phyloP scores from a whole-genome alignment of 2,888 invertebrate species.

The Dyspetes luteomarginatus region DNA sequence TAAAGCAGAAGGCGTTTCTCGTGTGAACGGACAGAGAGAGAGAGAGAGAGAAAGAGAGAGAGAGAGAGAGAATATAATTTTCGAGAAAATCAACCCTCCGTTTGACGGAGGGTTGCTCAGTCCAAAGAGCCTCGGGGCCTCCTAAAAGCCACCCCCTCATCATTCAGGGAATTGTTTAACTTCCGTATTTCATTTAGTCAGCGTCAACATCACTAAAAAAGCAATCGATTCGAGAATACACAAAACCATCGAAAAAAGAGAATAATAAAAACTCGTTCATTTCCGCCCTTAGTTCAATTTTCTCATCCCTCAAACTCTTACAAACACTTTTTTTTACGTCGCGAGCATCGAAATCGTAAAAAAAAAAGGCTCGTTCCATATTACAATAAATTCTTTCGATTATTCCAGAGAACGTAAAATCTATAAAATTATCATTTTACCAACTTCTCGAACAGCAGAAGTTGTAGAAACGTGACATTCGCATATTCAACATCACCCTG shows the following conservation, averaged over 20 bases:
- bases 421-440: not conserved
- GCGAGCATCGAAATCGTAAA: not conserved
- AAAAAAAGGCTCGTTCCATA: not conserved
- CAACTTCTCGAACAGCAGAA: not conserved
- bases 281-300: conserved; percentile 1
- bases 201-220: conserved; percentile 23
- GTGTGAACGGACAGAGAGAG: not conserved
- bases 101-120: conserved; percentile 34
- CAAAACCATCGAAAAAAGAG: conserved; percentile 3
- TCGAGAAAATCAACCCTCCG: conserved; percentile 46
- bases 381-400: not conserved
- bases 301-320: not conserved
- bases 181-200: conserved; percentile 45
- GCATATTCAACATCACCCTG: not conserved
- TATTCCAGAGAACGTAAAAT: not conserved
- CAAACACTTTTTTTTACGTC: not conserved
- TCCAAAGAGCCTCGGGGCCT: conserved; percentile 40
- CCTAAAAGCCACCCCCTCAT: not conserved
- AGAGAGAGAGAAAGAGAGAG: not conserved
- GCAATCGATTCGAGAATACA: conserved; percentile 21
- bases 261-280: conserved; percentile 3
- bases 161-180: conserved; percentile 40
- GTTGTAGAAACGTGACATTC: not conserved
- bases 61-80: conserved; percentile 46
- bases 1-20: conserved; percentile 41